A percentile compares a stretch with the other conserved stretches of the same genome.
phyloP scores from a whole-genome alignment of 2,113 vertebrate genomes.

The Platichthys flesus region DNA sequence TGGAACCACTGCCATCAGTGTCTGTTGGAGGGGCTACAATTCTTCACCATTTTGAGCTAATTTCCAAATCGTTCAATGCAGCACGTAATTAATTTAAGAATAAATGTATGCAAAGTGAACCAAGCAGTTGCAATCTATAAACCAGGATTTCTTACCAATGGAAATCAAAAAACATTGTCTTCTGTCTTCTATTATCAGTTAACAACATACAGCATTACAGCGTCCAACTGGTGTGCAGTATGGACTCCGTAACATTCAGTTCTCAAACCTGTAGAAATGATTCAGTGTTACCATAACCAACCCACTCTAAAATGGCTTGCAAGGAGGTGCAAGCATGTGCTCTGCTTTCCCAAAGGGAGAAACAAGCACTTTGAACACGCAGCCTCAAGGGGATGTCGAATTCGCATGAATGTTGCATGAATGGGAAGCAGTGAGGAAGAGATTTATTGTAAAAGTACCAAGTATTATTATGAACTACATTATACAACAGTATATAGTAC shows the following conservation, averaged over 20 bases:
- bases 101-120: no score
- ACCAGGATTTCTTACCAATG: neutral
- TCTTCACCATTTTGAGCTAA: no score
- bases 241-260: neutral
- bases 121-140: no score
- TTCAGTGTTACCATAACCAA: no score
- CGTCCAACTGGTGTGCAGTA: neutral
- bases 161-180: neutral
- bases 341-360: neutral
- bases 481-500: conserved; percentile 7
- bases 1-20: no score
- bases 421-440: neutral
- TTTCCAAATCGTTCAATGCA: no score
- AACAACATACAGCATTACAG: neutral
- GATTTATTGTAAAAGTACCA: conserved; percentile 23
- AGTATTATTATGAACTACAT: neutral
- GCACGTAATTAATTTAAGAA: no score
- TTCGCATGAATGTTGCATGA: neutral
- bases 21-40: no score
- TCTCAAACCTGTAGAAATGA: neutral
- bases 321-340: no score
- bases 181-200: neutral
- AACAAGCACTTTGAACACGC: conserved; percentile 10
- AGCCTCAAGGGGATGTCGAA: conserved; percentile 23
- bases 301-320: no score